These are phyloP conservation scores for Meteorus cinctellus DNA, from an alignment of 2,888 invertebrate species.

Conservation along the genomic window DNA sequence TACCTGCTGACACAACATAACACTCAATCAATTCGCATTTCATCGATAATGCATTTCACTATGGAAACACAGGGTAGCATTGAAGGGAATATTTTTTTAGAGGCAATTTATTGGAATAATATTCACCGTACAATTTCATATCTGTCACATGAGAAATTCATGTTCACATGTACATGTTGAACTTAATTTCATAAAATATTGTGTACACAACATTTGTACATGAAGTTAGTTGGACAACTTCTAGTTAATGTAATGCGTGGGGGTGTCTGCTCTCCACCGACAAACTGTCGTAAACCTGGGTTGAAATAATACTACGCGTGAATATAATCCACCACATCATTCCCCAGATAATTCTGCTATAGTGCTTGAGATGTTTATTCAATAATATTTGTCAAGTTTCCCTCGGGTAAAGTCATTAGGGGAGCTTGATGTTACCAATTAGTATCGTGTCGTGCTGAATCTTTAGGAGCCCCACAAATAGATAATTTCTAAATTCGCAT, in stretches of 20 bases:
- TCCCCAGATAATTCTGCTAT: slow-evolving; percentile 10
- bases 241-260: not conserved
- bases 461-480: not conserved
- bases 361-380: slow-evolving; percentile 5
- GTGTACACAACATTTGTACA: slow-evolving; percentile 6
- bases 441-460: not conserved
- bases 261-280: slow-evolving; percentile 7
- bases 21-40: too few relatives aligned
- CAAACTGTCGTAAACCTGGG: slow-evolving; percentile 22
- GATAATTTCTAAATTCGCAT: not conserved
- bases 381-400: not conserved
- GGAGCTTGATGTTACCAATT: not conserved
- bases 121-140: too few relatives aligned
- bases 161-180: too few relatives aligned
- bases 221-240: slow-evolving; percentile 12
- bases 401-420: not conserved
- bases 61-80: too few relatives aligned
- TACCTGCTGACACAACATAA: too few relatives aligned
- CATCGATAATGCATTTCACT: too few relatives aligned
- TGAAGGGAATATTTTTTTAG: too few relatives aligned
- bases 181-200: not conserved
- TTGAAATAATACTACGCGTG: slow-evolving; percentile 13
- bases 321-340: slow-evolving; percentile 9
- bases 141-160: too few relatives aligned
- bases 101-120: too few relatives aligned